Evolutionary conservation across 2,888 invertebrate genomes (phyloP).

Genomic region (Tholera decimalis): DNA sequence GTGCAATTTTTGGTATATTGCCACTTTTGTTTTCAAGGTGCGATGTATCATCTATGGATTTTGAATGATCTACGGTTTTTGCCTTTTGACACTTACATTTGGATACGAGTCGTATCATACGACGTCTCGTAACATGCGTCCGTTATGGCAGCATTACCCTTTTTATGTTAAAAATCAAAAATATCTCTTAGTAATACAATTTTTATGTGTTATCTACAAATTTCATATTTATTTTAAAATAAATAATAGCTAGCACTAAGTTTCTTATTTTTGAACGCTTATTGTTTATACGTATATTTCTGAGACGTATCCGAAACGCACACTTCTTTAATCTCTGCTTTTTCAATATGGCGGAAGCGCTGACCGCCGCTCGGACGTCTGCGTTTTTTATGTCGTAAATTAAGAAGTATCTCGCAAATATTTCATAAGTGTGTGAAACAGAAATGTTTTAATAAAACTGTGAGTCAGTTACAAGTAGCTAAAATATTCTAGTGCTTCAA

Average conservation of each 20-base stretch:
- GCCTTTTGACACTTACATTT: background rate
- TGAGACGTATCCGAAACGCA: conserved; percentile 71
- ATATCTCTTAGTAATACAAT: too few relatives aligned
- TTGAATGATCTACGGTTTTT: background rate
- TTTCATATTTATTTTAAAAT: background rate
- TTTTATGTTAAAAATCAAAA: too few relatives aligned
- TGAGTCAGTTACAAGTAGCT: conserved; percentile 62
- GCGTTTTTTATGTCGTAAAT: conserved; percentile 80
- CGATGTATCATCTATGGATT: too few relatives aligned
- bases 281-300: background rate
- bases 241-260: background rate
- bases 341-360: conserved; percentile 91
- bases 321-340: conserved; percentile 83
- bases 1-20: too few relatives aligned
- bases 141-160: too few relatives aligned
- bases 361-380: conserved; percentile 89
- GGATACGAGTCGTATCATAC: conserved; percentile 13
- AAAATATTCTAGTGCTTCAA: conserved; percentile 57
- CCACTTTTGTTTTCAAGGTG: too few relatives aligned
- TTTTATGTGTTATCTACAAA: too few relatives aligned
- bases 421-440: conserved; percentile 75
- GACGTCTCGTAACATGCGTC: too few relatives aligned
- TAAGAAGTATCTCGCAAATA: conserved; percentile 74
- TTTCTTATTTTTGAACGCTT: conserved; percentile 15
- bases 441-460: conserved; percentile 72